A percentile compares a stretch with the other conserved stretches of the same genome.
These are phyloP conservation scores for Diploscapter pachys DNA, from an alignment of 1,140 invertebrate species.

Conservation along the genomic window DNA sequence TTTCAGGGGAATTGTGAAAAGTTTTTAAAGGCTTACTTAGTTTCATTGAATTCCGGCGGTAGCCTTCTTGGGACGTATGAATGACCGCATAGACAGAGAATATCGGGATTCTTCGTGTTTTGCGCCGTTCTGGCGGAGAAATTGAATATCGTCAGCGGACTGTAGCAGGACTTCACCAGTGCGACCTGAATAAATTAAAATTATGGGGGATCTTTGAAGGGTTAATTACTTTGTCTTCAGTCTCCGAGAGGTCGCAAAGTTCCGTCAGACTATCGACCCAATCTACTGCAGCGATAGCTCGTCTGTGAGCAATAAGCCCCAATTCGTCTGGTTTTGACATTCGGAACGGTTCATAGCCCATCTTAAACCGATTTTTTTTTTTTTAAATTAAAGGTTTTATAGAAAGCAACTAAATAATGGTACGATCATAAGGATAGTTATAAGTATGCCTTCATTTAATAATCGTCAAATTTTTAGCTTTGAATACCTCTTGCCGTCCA, in stretches of 20 bases:
- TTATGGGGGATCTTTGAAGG: too few relatives aligned
- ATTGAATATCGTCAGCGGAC: slow-evolving; percentile 57
- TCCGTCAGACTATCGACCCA: slow-evolving; percentile 56
- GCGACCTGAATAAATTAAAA: slow-evolving; percentile 25
- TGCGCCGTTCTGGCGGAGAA: slow-evolving; percentile 57
- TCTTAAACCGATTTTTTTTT: slow-evolving; percentile 31
- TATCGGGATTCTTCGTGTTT: slow-evolving; percentile 58
- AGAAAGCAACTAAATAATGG: not conserved
- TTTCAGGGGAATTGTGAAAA: too few relatives aligned
- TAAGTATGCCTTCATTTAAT: too few relatives aligned
- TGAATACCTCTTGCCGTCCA: too few relatives aligned
- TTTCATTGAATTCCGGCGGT: slow-evolving; percentile 53
- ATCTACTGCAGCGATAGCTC: slow-evolving; percentile 57
- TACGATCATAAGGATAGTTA: too few relatives aligned
- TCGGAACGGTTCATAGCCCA: slow-evolving; percentile 56
- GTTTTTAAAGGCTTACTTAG: slow-evolving; percentile 44
- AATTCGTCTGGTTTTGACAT: slow-evolving; percentile 56
- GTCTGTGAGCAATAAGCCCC: slow-evolving; percentile 52
- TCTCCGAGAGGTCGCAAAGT: slow-evolving; percentile 50
- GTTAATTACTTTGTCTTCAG: slow-evolving; percentile 50
- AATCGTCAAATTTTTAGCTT: too few relatives aligned
- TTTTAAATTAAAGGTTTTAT: not conserved
- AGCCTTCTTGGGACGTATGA: slow-evolving; percentile 55
- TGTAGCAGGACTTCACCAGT: slow-evolving; percentile 53
- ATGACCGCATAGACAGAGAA: slow-evolving; percentile 51